A percentile compares a stretch with the other conserved stretches of the same genome.
phyloP scores from a whole-genome alignment of 2,113 vertebrate species.

The Anser cygnoides region DNA sequence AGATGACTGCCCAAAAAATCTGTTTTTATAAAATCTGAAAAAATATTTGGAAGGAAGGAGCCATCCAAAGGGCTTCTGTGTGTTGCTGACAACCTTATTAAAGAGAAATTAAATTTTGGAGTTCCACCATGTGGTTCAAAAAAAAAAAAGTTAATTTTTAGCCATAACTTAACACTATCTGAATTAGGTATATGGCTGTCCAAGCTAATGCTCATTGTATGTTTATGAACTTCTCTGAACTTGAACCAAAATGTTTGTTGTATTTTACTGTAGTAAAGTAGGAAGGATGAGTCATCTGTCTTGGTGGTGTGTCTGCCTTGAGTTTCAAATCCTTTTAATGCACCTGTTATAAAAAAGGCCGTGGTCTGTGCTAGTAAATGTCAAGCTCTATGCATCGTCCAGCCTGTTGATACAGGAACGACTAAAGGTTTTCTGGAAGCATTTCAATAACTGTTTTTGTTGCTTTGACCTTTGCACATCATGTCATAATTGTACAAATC shows the following conservation, averaged over 20 bases:
- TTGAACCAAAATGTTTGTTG: background rate
- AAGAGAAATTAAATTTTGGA: background rate
- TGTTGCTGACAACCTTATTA: background rate
- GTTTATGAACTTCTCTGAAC: background rate
- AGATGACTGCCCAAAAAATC: background rate
- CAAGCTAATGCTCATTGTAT: background rate
- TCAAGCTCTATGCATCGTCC: background rate
- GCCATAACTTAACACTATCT: background rate
- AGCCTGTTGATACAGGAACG: background rate
- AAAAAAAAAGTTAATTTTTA: conserved; percentile 35
- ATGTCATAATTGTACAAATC: background rate
- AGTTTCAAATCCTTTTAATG: background rate
- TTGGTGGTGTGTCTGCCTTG: background rate
- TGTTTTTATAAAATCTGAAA: background rate
- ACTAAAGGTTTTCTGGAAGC: background rate
- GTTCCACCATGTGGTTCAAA: background rate
- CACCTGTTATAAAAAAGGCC: background rate
- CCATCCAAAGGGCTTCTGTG: background rate
- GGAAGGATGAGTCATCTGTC: background rate
- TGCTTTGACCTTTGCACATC: background rate
- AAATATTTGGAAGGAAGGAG: background rate
- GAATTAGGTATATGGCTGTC: background rate
- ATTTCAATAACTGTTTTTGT: background rate
- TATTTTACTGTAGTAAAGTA: background rate
- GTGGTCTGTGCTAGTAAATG: background rate